These are phyloP conservation scores for Hyperopisus bebe DNA, from an alignment of 2,113 vertebrate species.

Conservation along the genomic window DNA sequence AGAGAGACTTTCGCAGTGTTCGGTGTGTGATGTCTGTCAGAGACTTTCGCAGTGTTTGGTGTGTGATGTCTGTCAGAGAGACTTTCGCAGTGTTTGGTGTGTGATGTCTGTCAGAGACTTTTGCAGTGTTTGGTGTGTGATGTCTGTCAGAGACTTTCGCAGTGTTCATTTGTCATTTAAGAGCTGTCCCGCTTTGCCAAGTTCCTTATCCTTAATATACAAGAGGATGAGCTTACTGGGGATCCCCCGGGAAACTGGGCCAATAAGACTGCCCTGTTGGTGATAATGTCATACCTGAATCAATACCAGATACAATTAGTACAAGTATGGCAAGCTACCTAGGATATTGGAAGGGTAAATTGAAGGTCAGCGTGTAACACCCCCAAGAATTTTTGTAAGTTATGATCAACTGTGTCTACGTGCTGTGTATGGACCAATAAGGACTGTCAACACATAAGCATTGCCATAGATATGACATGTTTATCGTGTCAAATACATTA, in stretches of 20 bases:
- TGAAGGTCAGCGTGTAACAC: not conserved
- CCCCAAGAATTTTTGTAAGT: not conserved
- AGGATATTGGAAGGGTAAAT: not conserved
- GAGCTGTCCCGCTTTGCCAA: not conserved
- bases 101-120: not conserved
- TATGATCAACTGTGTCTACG: not conserved
- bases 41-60: not conserved
- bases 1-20: not conserved
- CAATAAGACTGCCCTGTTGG: not conserved
- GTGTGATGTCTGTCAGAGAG: not conserved
- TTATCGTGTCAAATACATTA: not conserved
- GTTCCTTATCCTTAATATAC: not conserved
- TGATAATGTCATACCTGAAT: not conserved
- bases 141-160: not conserved
- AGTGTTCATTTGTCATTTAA: not conserved
- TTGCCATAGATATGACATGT: not conserved
- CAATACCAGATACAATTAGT: conserved; percentile 7
- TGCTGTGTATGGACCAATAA: not conserved
- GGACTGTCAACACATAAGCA: not conserved
- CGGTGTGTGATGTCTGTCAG: not conserved
- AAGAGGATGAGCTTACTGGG: not conserved
- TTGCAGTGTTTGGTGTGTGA: not conserved
- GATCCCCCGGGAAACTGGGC: not conserved
- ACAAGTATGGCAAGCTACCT: not conserved
- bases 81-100: not conserved